Conservation (phyloP, 1,140 invertebrate genomes). For the Bombus consobrinus region DNA sequence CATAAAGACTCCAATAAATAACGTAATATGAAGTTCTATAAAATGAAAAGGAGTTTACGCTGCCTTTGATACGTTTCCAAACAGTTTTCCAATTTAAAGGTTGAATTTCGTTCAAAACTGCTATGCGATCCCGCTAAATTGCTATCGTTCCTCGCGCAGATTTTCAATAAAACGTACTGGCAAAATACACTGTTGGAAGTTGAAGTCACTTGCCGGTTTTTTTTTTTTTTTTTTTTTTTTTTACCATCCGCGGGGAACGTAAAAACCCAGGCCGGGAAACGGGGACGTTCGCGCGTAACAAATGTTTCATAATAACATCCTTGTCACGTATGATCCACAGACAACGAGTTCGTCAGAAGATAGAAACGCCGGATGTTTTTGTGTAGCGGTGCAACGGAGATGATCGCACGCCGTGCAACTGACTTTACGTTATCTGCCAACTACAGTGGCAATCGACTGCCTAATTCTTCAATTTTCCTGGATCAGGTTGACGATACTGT, state of each 20-base stretch:
- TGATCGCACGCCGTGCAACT: not conserved
- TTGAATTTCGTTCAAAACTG: not conserved
- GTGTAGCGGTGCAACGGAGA: too few species aligned
- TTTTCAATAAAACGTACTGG: constrained; percentile 6
- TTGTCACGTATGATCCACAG: constrained; percentile 31
- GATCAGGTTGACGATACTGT: too few species aligned
- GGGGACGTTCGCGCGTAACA: constrained; percentile 1
- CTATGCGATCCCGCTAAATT: not conserved
- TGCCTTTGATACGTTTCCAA: not conserved
- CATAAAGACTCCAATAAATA: not conserved
- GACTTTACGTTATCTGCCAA: not conserved
- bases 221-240: not conserved
- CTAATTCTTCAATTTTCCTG: not conserved
- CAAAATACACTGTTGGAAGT: not conserved
- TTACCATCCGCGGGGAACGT: not conserved
- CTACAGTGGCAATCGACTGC: too few species aligned
- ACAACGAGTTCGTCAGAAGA: not conserved
- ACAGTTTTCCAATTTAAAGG: not conserved
- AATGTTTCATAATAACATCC: constrained; percentile 26
- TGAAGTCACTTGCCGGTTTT: not conserved
- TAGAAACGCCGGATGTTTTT: too few species aligned
- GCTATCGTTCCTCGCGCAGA: not conserved
- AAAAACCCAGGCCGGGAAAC: not conserved
- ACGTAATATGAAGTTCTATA: not conserved
- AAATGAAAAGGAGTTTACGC: not conserved